Evolutionary conservation across 2,888 invertebrate species (phyloP), one percentile per base, ranked within the genome.

Genomic region (Camponotus fellah): DNA sequence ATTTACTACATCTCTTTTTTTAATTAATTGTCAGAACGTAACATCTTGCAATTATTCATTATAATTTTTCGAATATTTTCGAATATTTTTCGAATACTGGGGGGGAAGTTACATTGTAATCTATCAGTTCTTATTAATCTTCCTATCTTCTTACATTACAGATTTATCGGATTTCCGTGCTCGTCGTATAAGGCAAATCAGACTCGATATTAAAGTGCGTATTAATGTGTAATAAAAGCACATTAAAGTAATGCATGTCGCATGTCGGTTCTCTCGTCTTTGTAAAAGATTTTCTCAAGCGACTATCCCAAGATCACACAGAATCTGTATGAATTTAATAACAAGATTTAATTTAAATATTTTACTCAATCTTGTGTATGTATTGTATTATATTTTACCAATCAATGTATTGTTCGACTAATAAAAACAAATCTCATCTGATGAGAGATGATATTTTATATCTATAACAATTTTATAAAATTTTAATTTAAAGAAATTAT

Each of bases 181-280:
- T 65, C 74, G 12, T 76, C 69, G 53, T 64, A 1, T 65, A 82
- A 76, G 64, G 69, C 79, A 64, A 77, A 81, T 82, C 79, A 82
- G 76, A 82, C 64, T 65, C 53, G 14, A 56, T 40, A 56, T n/a
- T 75, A 81, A 81, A 76, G 79, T 79, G 79, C 71, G 79, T 80
- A 72, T 72, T 12, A 34, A 80, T 60, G 21, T 69, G 17, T 10
- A 56, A 58, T 56, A 65, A n/a, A 82, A 64, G 40, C 77, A 65
- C 34, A 17, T 40, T 60, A 14, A 12, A 12, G 43, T 32, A 21
- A 56, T 80, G 82, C 82, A 80, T 82, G 60, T 62, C 40, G 58
- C 40, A 58, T 26, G 26, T 26, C 26, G 0, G 12, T 77, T 2
- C n/a, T 66, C 9, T n/a, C 32, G 17, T 53, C 12, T 26, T 68